Base-by-base conservation (phyloP, 2,888 invertebrate genomes). In the Nymphalis urticae region DNA sequence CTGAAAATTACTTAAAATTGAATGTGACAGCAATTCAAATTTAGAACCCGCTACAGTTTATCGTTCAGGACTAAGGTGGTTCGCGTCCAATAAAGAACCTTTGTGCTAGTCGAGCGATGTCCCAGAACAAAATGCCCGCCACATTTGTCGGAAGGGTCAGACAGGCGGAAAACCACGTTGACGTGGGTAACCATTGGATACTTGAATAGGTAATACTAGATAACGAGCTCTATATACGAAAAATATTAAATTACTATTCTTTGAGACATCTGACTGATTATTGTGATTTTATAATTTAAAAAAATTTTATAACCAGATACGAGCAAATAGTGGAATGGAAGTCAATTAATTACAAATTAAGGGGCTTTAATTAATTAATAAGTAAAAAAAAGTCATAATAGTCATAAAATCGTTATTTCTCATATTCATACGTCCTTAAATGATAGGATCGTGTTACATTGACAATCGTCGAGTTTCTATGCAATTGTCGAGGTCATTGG, bases 151-250 rank as follows among this genome's bases (percentile, higher is more conserved):
- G 66, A 74, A 64, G 70, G 67, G 32, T 63, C 73, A 56, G 76
- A 72, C 75, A 72, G 64, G 67, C 69, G 75, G 75, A 76, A 73
- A 75, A 75, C 64, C 62, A 64, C 51, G 48, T 72, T 70, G 76
- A 73, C 67, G 68, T 70, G 63, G 72, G 68, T 70, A 48, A 47
- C 47, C 54, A 59, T 56, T 59, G 51, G 58, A 36, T 54, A 17
- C 27, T 13, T 51, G 48, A n/a, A 47, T 68, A 62, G n/a, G 36
- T 27, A 16, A 58, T 36, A 58, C 58, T 58, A 58, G 42, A 58
- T 58, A 58, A 58, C 58, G 19, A 58, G 19, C 58, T 42, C 2
- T 56, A 17, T 66, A 54, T n/a, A 10, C 17, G 16, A 60, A 63
- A 66, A 54, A 48, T 48, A 64, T 21, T 48, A 5, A 62, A 48